phyloP scores from a whole-genome alignment of 37 sponge, comb jelly and placozoan species.

The Aphrocallistes beatrix region DNA sequence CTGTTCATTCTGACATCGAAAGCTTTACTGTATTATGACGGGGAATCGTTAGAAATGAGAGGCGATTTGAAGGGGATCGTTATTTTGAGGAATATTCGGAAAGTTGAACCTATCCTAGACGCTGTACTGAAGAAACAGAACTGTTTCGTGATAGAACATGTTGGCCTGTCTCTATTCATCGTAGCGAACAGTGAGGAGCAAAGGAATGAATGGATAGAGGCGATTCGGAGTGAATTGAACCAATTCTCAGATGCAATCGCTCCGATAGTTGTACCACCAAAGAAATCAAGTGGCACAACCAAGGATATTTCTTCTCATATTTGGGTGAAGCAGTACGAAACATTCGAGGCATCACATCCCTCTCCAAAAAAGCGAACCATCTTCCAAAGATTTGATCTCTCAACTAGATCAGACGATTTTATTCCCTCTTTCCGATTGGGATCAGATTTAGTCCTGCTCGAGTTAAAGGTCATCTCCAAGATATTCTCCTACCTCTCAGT shows the following conservation, averaged over 20 bases:
- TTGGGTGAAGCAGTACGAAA: neutral
- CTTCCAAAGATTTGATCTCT: neutral
- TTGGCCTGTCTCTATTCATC: conserved; percentile 2
- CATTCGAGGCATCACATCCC: neutral
- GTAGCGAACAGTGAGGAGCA: neutral
- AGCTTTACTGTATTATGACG: neutral
- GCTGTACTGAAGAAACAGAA: conserved; percentile 15
- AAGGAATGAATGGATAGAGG: conserved; percentile 4
- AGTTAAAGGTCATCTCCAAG: neutral
- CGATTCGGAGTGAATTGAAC: no score
- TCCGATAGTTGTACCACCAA: no score
- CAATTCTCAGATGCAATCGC: no score
- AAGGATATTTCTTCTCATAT: neutral
- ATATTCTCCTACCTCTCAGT: neutral
- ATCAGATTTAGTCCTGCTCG: neutral
- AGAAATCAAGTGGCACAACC: no score
- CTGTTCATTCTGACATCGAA: neutral
- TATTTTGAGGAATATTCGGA: neutral
- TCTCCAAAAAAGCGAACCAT: neutral
- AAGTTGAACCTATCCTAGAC: neutral
- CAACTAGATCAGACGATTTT: neutral
- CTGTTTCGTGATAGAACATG: neutral
- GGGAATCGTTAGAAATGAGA: neutral
- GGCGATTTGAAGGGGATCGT: neutral
- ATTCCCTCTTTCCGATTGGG: neutral